Evolutionary conservation across 2,113 vertebrate species (phyloP).

Genomic region (Grantiella picta): DNA sequence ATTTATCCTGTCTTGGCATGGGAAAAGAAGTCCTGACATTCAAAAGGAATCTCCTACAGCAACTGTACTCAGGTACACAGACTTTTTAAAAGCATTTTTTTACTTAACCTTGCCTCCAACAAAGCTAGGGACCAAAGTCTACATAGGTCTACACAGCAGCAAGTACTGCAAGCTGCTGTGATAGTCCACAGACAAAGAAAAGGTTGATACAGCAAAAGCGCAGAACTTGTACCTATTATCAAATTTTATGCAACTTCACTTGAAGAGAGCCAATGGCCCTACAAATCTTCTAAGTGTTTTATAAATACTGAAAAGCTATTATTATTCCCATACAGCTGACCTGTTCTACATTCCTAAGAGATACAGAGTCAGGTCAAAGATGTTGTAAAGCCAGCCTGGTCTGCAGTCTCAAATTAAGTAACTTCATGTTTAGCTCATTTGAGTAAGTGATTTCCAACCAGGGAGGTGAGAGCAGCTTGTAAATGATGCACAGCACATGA

Average conservation of each 20-base stretch:
- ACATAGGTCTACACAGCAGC: neutral
- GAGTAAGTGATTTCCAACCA: neutral
- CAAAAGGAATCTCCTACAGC: neutral
- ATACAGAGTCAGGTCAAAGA: neutral
- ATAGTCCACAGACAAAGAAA: neutral
- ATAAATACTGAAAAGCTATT: neutral
- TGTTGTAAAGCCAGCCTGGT: neutral
- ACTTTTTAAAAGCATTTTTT: neutral
- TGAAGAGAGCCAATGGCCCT: neutral
- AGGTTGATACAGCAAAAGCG: neutral
- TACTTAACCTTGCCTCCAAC: neutral
- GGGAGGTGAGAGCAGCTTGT: neutral
- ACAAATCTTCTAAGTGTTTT: neutral
- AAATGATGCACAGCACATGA: neutral
- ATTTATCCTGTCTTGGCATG: constrained; percentile 3
- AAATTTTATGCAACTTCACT: neutral
- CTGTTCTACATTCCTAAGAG: neutral
- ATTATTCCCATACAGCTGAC: neutral
- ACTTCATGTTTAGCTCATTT: neutral
- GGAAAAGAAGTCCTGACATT: constrained; percentile 29
- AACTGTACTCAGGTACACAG: neutral
- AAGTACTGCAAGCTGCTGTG: neutral
- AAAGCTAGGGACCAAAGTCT: neutral
- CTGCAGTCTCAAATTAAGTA: neutral
- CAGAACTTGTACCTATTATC: neutral